Conservation (phyloP, 2,797 vertebrate species). For the Channa striata region DNA sequence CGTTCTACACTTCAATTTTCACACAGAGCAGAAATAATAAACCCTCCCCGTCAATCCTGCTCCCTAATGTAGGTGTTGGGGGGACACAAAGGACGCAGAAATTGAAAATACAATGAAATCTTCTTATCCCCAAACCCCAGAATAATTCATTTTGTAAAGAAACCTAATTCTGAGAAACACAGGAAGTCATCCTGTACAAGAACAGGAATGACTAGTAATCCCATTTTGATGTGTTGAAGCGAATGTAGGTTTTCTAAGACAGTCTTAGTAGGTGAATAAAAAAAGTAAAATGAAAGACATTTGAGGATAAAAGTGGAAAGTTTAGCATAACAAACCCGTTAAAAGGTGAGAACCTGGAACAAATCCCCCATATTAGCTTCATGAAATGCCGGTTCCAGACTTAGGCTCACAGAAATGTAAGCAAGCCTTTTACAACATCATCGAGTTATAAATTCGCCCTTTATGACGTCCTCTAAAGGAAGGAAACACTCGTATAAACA, state of each 20-base stretch:
- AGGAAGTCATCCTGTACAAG: conserved; percentile 37
- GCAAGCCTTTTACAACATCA: no score
- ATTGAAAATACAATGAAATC: conserved; percentile 15
- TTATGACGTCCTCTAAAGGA: no score
- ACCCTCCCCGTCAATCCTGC: conserved; percentile 23
- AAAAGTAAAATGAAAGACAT: background rate
- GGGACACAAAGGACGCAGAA: background rate
- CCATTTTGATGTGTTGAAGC: conserved; percentile 24
- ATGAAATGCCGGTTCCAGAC: no score
- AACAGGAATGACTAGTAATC: conserved; percentile 42
- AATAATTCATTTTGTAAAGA: conserved; percentile 59
- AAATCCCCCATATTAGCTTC: no score
- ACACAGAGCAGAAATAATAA: conserved; percentile 47
- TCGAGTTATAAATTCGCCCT: no score
- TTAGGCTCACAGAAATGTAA: no score
- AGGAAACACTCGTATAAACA: no score
- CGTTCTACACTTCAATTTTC: conserved; percentile 20
- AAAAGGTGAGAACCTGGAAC: no score
- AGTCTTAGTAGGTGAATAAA: background rate
- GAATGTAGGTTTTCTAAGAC: conserved; percentile 14
- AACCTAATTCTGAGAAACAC: conserved; percentile 27
- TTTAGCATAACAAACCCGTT: background rate
- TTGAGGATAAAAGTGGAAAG: background rate
- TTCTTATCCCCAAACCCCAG: conserved; percentile 50
- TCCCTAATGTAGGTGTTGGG: conserved; percentile 9